phyloP scores from a whole-genome alignment of 2,113 vertebrate genomes.

The Calonectris borealis region DNA sequence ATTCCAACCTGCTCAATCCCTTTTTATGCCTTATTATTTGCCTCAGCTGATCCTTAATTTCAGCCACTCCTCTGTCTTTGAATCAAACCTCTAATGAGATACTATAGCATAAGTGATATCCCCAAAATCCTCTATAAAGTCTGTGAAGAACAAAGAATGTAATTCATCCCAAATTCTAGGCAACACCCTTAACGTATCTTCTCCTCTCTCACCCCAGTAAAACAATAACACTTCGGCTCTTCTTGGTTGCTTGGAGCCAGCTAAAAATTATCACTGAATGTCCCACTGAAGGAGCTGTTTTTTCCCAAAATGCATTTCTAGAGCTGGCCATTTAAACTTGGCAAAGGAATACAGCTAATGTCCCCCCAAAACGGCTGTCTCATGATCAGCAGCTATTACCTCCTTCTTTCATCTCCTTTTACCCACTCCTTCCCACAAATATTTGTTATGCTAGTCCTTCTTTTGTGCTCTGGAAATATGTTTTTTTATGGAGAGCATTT shows the following conservation, averaged over 20 bases:
- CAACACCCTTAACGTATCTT: neutral
- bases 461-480: neutral
- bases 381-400: neutral
- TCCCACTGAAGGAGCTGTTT: neutral
- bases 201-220: neutral
- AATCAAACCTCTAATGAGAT: neutral
- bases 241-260: neutral
- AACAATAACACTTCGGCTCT: neutral
- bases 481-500: neutral
- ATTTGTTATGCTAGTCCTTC: neutral
- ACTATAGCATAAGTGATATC: neutral
- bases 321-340: neutral
- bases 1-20: neutral
- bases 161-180: neutral
- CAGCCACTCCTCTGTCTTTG: neutral
- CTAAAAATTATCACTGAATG: neutral
- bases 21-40: neutral
- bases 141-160: neutral
- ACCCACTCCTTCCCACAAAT: neutral
- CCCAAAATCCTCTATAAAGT: neutral
- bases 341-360: neutral
- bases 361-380: neutral
- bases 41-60: neutral
- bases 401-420: neutral
- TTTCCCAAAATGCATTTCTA: neutral